Base-by-base conservation (phyloP, 2,888 invertebrate genomes). In the Perizoma affinitatum region DNA sequence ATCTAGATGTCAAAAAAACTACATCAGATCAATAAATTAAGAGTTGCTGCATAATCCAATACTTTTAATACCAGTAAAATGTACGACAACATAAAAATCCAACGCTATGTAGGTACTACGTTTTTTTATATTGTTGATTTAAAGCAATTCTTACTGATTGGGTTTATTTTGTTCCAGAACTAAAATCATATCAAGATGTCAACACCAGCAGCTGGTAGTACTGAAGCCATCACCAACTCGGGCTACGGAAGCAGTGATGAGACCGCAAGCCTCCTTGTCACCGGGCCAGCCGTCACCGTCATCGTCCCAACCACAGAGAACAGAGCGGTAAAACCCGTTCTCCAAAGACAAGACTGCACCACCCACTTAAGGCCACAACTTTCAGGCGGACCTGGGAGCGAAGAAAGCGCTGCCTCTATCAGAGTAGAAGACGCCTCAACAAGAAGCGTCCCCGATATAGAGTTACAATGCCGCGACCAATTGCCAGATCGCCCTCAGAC, bases 281-380 rank as follows among this genome's bases (percentile, higher is more conserved):
- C 94, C 67, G 94, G 94, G 57, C 94, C 95, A 47, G 90, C 93
- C 7, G 93, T 94, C 73, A 93, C 91, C 41, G 88, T 92, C 54
- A 89, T 91, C 67, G 88, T 90, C 6, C 90, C 93, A 46, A 82
- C 62, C 47, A 38, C 92, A 54, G 89, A 93, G 68, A 90, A 88
- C 67, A 82, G 88, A 79, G 87, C 93, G 61, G 93, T 94, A 61
- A 97, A 97, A 84, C 97, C 97, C 70, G 96, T 96, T 66, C 92
- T 97, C 69, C 97, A 96, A 92, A 94, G 97, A 70, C 97, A 97
- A 90, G 97, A 97, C 90, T 96, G 97, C 74, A 96, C 97, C 50
- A 96, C 97, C 54, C 94, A 95, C 79, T 94, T 96, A 61, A 94
- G 95, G 71, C 94, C 94, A 61, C 94, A 95, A 78, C 93, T 97